Evolutionary conservation across 2,888 invertebrate genomes (phyloP), one percentile per base, ranked within the genome.

Genomic region (Phania funesta): DNA sequence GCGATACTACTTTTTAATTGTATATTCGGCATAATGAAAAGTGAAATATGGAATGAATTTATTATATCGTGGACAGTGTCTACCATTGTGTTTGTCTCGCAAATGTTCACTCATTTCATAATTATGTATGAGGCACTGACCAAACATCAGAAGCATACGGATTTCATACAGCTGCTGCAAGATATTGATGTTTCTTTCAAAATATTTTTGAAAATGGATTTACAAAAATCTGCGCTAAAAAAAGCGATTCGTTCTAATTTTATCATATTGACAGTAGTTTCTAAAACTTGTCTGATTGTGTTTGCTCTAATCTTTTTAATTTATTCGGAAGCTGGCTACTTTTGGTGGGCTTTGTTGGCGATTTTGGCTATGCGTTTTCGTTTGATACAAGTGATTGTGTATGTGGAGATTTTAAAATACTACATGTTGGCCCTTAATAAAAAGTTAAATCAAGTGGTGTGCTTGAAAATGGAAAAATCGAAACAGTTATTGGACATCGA

Each of bases 381-480:
- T 29, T 41, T 73, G 7, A 16, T 85, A 8, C 84, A 85, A 52
- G 16, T 84, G 2, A 50, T 68, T 2, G 26, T 78, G 3, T 85
- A 84, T 70, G 71, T 68, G 16, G 75, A 83, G 22, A 44, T 79
- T 13, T 41, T 84, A 29, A 32, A 68, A 2, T 32, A 26, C 16
- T 80, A 65, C 48, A 8, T 80, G 9, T 13, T 64, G 8, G 24
- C 52, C 2, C 29, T 85, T 0, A 85, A 85, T 20, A 44, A 35
- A 9, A 85, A 83, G 13, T 18, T 85, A 3, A 38, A 82, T 13
- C 84, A 85, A 35, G 76, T 85, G n/a, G 85, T 77, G 22, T 76
- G 41, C 18, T 74, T 77, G 20, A 84, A 64, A 44, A 73, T 71
- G 32, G 54, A 77, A 24, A 52, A 58, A 1, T 64, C 62, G 0